Evolutionary conservation across 2,113 vertebrate genomes (phyloP), one percentile per base, ranked within the genome.

Genomic region (Nothobranchius kuhntae): DNA sequence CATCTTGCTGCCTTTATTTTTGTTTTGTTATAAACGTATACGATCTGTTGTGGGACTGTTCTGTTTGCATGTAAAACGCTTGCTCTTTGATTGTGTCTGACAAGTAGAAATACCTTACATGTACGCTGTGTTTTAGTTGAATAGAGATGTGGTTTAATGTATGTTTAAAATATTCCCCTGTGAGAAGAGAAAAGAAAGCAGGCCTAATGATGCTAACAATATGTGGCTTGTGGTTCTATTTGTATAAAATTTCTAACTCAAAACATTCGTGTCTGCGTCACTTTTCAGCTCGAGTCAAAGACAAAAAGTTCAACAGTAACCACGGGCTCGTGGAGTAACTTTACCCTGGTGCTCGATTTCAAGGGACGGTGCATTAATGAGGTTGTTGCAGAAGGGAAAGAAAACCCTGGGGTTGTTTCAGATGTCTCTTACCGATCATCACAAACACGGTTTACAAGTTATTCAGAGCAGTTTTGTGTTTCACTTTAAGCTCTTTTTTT

Each of bases 231-330:
- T 77, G 78, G 82, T 83, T 76, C 66, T 73, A 81, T 91, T 90
- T 89, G 83, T 89, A 88, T 87, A 68, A 71, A 90, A 77, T 88
- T 88, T 90, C 80, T 89, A 87, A 90, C 58, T 81, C 74, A 83
- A 84, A 42, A 36, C 35, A 17, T 63, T 62, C 40, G 21, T 40
- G 10, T 73, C 45, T 30, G 52, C 42, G 54, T 3, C 13, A 14
- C 12, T 64, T 63, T 61, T 63, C 15, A 21, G 11, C 53, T 46
- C 1, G n/a, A 66, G 66, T 62, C 35, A 26, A 48, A 57, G 62
- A 52, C 30, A 46, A 10, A 51, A 60, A 59, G 71, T 60, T 75
- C 70, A 77, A 40, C 9, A 24, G 24, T 75, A 46, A 53, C 71
- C 64, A 60, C 63, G 36, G 54, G 66, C 68, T 24, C 42, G 12